Evolutionary conservation across 2,888 invertebrate genomes (phyloP), one percentile per base, ranked within the genome.

Genomic region (Chrysolina oricalcia): DNA sequence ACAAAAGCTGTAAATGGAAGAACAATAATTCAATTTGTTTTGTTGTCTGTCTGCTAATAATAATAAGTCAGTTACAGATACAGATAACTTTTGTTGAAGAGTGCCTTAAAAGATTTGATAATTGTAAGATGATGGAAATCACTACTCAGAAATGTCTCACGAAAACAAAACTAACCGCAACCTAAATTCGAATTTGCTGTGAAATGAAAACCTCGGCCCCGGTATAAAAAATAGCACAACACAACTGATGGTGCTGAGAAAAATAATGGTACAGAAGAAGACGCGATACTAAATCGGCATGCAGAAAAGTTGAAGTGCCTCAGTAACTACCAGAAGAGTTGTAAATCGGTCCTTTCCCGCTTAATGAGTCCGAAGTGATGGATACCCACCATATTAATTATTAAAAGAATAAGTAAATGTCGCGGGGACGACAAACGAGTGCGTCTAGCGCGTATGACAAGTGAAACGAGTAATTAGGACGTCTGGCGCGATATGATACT

Each of bases 311-410:
- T 79, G 79, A 82, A 81, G 76, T 73, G 81, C 80, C 81, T 83
- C 81, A 83, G 81, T 82, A 85, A 83, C 81, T 81, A 83, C 81
- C 79, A 79, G 83, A 82, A 80, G 83, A 87, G 84, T 86, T 87
- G 87, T 87, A 87, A 87, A 87, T 87, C 85, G 85, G 85, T 83
- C 83, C 82, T 84, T 83, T 84, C 82, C 80, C 78, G 82, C 83
- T 83, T 87, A 87, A 87, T 87, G 87, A 87, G 85, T 77, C 83
- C 76, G 75, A 84, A 82, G 86, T 87, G 87, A 87, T 84, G 82
- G 80, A 86, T 86, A 83, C 81, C 83, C 81, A 78, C 83, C 80
- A 84, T 85, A 86, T 86, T 86, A 87, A 87, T 87, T 86, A 87
- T 85, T 86, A 84, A 85, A 82, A 83, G 82, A 82, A 79, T 83